Percentiles rank a stretch among this genome's conserved stretches.
These are phyloP conservation scores for Akabosia matsudoensis DNA, from an alignment of 1,140 invertebrate species.

Conservation along the genomic window DNA sequence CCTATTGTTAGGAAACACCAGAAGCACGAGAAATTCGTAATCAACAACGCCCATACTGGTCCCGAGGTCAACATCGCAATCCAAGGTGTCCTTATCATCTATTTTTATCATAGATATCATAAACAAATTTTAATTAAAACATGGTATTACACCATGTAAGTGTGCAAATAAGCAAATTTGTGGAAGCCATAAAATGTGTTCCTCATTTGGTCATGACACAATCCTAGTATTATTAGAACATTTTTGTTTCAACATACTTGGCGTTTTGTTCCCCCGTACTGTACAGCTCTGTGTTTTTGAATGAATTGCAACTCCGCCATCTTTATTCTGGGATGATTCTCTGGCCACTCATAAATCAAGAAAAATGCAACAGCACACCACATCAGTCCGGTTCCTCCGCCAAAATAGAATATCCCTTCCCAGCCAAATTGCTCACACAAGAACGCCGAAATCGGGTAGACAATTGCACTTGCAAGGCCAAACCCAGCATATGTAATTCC, in stretches of 20 bases:
- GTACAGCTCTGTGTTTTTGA: constrained; percentile 29
- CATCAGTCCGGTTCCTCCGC: constrained; percentile 50
- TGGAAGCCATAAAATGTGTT: neutral
- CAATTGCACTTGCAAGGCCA: constrained; percentile 50
- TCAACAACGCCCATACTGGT: constrained; percentile 57
- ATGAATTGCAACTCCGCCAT: constrained; percentile 55
- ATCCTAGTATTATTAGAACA: too few species aligned
- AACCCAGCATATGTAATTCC: constrained; percentile 52
- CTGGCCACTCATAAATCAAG: constrained; percentile 55
- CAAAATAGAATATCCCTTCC: constrained; percentile 51
- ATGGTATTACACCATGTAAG: too few species aligned
- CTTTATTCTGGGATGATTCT: constrained; percentile 55
- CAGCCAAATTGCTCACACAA: constrained; percentile 52
- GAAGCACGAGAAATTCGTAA: constrained; percentile 60
- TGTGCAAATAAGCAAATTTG: neutral
- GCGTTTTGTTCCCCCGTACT: constrained; percentile 4
- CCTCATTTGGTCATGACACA: too few species aligned
- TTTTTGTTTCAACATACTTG: constrained; percentile 10
- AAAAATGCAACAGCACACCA: constrained; percentile 55
- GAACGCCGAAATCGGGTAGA: constrained; percentile 51
- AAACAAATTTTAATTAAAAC: neutral
- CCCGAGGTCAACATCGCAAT: constrained; percentile 54
- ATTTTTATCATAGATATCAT: constrained; percentile 8
- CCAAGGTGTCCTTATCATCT: constrained; percentile 53
- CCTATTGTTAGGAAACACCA: constrained; percentile 63